Evolutionary conservation across 2,113 vertebrate species (phyloP), one percentile per base, ranked within the genome.

Genomic region (Onychostruthus taczanowskii): DNA sequence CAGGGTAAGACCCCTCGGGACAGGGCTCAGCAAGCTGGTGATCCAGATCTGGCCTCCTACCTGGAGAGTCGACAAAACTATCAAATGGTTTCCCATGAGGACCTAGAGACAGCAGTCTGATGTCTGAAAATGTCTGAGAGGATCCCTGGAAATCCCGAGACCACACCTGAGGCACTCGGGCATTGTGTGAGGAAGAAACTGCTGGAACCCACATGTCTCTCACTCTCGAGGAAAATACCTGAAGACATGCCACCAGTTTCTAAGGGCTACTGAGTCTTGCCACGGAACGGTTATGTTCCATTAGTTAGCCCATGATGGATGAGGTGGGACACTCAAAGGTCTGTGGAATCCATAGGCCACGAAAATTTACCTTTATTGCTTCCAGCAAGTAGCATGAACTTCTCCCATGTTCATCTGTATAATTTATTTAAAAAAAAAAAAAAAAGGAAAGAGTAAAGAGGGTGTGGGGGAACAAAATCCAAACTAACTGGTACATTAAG

Each of bases 61-160:
- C 97, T 99, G 96, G 99, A 98, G 89, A 97, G 97, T 90, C 97
- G 96, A 66, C 98, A 98, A 55, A 98, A 97, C 75, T 96, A 98
- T 96, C 97, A 98, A 91, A 91, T 97, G 43, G 73, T 97, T 92
- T 93, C 98, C 63, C 98, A 98, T 0, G 99, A 99, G 82, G 99
- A 99, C 96, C 96, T 99, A 95, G 99, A 99, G 98, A 99, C 99
- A 3, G 99, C 99, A n/a, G 99, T 99, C 89, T 99, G 99, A 99
- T 79, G 56, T 43, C 90, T 66, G 88, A 76, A 93, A 80, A 87
- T 1, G 0, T 76, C 26, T 6, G 62, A 94, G 87, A 95, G 56
- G 66, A 94, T 76, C 58, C 84, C 79, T 84, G 88, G 44, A 96
- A 85, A 35, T 76, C 91, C 11, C 68, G 28, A 94, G 87, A 87